Evolutionary conservation across 2,113 vertebrate genomes (phyloP), one percentile per base, ranked within the genome.

Genomic region (Grammomys dolichurus): DNA sequence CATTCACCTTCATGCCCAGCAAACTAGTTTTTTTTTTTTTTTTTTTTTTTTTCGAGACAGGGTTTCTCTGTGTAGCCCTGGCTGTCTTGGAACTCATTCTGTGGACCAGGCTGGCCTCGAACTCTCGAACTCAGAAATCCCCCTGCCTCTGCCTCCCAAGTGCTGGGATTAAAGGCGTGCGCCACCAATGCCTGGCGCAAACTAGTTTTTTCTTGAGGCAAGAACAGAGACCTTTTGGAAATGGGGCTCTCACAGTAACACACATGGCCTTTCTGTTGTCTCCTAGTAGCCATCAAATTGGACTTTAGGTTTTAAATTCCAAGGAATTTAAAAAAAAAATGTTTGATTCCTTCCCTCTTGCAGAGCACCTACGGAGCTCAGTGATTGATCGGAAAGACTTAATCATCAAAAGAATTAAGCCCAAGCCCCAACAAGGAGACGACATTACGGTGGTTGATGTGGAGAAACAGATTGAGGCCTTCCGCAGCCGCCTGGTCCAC

Each of bases 361-460:
- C 98, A 99, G 99, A 97, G 40, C 98, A 98, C 95, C 93, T 99
- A 4, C 84, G 97, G 89, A 98, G 96, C 12, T 98, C 98, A 0
- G 94, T 99, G 51, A 97, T 40, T 0, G 98, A 99, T n/a, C 89
- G 99, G 0, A 97, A 98, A 82, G 98, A 98, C 78, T 86, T 98
- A 78, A 98, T 99, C 0, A 94, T 98, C 73, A 98, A 98, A 77
- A 98, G 97, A 81, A 97, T 97, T 54, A 97, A 98, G 75, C 98
- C 98, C 70, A 98, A 98, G 91, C 98, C 98, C 90, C 99, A 98
- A 46, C 96, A 96, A 3, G 93, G 98, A 0, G 99, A 99, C 10
- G 96, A 95, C 63, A 96, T 99, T 91, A 98, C 98, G 1, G 96
- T 89, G 19, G 11, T 97, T 1, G 99, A 98, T 0, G 97, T 99